phyloP scores from a whole-genome alignment of 2,113 vertebrate species.

The Gavialis gangeticus region DNA sequence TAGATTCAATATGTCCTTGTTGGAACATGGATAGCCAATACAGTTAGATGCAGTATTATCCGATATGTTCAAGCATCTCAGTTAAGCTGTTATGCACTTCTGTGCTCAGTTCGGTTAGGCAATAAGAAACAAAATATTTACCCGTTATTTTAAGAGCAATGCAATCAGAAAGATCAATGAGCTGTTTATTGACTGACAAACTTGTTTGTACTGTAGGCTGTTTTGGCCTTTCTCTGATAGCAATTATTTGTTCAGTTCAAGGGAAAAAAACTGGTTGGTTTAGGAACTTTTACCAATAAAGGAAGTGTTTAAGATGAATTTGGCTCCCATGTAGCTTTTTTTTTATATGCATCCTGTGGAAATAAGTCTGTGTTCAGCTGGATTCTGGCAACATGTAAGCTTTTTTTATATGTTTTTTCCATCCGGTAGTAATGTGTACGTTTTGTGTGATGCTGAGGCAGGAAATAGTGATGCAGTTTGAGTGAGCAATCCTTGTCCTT shows the following conservation, averaged over 20 bases:
- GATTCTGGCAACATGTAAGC: not conserved
- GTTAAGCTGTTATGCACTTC: not conserved
- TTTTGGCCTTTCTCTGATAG: conserved; percentile 21
- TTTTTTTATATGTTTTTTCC: conserved; percentile 57
- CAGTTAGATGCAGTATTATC: not conserved
- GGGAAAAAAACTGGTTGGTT: conserved; percentile 40
- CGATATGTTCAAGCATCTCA: not conserved
- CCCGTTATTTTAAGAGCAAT: conserved; percentile 20
- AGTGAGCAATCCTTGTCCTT: conserved; percentile 41
- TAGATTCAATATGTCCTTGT: not conserved
- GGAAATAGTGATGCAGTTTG: conserved; percentile 17
- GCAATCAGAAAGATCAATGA: conserved; percentile 35
- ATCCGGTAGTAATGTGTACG: conserved; percentile 20
- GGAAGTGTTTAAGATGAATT: conserved; percentile 66
- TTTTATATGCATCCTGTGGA: conserved; percentile 61
- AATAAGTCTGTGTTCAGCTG: conserved; percentile 72
- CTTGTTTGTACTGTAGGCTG: not conserved
- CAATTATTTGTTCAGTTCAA: conserved; percentile 35
- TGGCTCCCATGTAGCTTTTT: conserved; percentile 28
- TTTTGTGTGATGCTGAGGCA: conserved; percentile 17
- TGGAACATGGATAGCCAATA: not conserved
- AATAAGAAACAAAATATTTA: conserved; percentile 37
- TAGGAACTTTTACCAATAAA: conserved; percentile 57
- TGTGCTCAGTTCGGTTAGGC: not conserved
- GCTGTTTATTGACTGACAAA: conserved; percentile 36